These are phyloP conservation scores for Lasioglossum lativentre DNA, from an alignment of 2,888 invertebrate genomes.

Conservation along the genomic window DNA sequence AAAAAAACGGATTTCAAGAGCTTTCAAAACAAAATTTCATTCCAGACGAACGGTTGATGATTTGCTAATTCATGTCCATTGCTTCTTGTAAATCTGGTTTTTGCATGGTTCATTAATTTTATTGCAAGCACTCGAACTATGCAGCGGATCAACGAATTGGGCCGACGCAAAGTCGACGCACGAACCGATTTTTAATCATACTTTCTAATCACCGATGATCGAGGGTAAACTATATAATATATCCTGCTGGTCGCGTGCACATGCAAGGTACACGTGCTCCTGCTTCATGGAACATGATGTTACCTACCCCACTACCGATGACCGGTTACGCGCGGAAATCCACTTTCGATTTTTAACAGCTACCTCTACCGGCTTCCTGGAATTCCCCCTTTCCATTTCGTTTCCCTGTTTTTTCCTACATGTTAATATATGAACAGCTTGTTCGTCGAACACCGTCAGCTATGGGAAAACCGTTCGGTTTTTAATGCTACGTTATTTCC, in stretches of 20 bases:
- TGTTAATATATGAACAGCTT: neutral
- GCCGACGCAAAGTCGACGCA: conserved; percentile 51
- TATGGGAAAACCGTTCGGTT: neutral
- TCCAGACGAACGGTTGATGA: neutral
- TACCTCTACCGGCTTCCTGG: conserved; percentile 20
- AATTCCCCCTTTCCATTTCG: conserved; percentile 42
- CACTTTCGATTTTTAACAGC: conserved; percentile 64
- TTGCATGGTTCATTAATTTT: neutral
- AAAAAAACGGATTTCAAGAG: neutral
- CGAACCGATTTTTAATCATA: conserved; percentile 63
- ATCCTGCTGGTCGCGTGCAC: conserved; percentile 65
- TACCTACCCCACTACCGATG: conserved; percentile 28
- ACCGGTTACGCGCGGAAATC: conserved; percentile 60
- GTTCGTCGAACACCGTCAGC: neutral
- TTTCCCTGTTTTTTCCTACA: conserved; percentile 30
- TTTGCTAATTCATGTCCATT: neutral
- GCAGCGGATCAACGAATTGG: neutral
- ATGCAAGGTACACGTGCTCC: conserved; percentile 62
- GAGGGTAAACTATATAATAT: conserved; percentile 67
- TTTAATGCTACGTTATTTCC: neutral
- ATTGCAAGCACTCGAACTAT: too few relatives aligned
- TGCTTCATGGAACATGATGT: conserved; percentile 33
- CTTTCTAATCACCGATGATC: conserved; percentile 63
- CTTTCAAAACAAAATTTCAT: neutral
- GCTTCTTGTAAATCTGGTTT: neutral